Percentiles rank a stretch among this genome's conserved stretches.
phyloP scores from a whole-genome alignment of 2,888 invertebrate species.

The Mellilla xanthometata region DNA sequence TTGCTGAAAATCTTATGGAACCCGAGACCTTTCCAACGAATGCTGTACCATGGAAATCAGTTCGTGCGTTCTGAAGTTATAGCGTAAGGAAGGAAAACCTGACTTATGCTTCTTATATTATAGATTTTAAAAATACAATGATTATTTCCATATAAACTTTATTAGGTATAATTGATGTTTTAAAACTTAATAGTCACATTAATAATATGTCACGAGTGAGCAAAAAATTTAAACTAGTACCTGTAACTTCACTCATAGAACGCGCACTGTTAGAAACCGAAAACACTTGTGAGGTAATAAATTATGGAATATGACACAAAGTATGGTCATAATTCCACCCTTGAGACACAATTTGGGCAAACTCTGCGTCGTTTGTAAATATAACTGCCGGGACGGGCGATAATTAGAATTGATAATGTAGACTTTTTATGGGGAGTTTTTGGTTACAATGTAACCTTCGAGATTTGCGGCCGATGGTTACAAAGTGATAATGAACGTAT shows the following conservation, averaged over 20 bases:
- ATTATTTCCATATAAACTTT: too few species aligned
- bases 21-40: too few species aligned
- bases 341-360: slow-evolving; percentile 29
- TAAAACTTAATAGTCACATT: too few species aligned
- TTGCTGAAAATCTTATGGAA: too few species aligned
- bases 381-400: slow-evolving; percentile 21
- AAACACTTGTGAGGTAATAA: slow-evolving; percentile 28
- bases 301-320: slow-evolving; percentile 31
- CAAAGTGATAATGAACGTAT: neutral
- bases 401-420: slow-evolving; percentile 29
- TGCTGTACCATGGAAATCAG: too few species aligned
- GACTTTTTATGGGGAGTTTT: slow-evolving; percentile 10
- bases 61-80: too few species aligned
- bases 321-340: slow-evolving; percentile 32
- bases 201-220: too few species aligned
- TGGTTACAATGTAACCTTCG: neutral
- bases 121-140: too few species aligned
- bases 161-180: too few species aligned
- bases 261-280: slow-evolving; percentile 24
- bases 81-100: too few species aligned
- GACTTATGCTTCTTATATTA: too few species aligned
- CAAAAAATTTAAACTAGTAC: too few species aligned
- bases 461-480: neutral
- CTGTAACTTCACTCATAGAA: slow-evolving; percentile 15
- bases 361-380: slow-evolving; percentile 29